Base-by-base conservation (phyloP, 64 coral and sea anemone genomes). In the Hydrozoanthus tunicans region DNA sequence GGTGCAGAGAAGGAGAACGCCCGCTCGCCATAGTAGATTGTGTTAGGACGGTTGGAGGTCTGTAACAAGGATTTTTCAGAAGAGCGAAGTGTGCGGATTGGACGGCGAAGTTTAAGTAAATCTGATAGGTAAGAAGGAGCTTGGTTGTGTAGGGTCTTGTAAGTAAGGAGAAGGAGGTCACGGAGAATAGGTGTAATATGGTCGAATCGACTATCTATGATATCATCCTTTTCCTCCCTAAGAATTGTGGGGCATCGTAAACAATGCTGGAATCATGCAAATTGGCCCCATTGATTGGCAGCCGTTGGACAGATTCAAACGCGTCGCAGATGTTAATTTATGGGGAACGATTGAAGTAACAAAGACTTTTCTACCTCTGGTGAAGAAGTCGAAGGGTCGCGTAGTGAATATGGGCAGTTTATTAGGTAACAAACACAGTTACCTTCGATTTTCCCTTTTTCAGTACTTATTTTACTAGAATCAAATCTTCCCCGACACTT, bases 241-340 rank as follows among this genome's bases (percentile, higher is more conserved):
- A 79, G 78, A 56, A 59, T 58, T 79, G 7, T 79, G 78, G 78
- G 78, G 78, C 6, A 27, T 79, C 3, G 56, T 79, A 59, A 79
- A 79, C 55, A 79, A 79, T 79, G 78, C 78, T 7, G 78, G 78
- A 79, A 59, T 79, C 53, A 59, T 79, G 78, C n/a, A 23, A 6
- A 56, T 79, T 0, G 78, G 78, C 6, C 78, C 78, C 1, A 23
- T 79, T 24, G 78, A 79, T 59, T 79, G 78, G 78, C 78, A 79
- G 78, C 78, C 78, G 7, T n/a, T 79, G 13, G 78, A 59, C 55
- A 79, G 78, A 79, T 79, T 79, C 52, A 79, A 79, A 79, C 15
- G 4, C 6, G 56, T 79, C 59, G 78, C 56, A 59, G 56, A 79
- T 25, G 78, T 79, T 8, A 79, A 79, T 79, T 59, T 79, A 56